Conservation (phyloP, 37 sponge, comb jelly and placozoan genomes). For the Haliclona indistincta region DNA sequence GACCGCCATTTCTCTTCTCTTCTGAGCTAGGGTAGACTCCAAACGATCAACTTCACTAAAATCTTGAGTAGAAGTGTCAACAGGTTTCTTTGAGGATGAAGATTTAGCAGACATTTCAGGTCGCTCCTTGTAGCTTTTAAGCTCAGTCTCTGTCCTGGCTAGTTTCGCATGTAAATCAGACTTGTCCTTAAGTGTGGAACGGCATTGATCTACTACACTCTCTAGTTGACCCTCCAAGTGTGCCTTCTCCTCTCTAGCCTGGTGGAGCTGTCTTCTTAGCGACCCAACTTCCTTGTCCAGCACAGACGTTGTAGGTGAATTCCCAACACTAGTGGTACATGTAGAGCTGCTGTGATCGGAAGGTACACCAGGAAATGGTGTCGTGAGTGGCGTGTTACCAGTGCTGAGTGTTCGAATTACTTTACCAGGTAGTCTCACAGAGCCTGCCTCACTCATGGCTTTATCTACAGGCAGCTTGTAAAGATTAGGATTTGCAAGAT, state of each 20-base stretch:
- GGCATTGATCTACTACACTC: slow-evolving; percentile 49
- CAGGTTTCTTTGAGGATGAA: too few species aligned
- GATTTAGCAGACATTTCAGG: too few species aligned
- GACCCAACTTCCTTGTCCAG: neutral
- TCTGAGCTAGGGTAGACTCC: slow-evolving; percentile 14
- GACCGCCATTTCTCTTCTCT: slow-evolving; percentile 7
- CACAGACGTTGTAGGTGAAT: neutral
- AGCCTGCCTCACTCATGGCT: too few species aligned
- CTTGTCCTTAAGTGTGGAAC: slow-evolving; percentile 36
- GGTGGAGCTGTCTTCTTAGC: slow-evolving; percentile 20
- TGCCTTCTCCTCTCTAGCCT: slow-evolving; percentile 31
- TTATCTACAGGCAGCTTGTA: too few species aligned
- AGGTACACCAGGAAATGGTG: neutral
- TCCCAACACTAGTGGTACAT: neutral
- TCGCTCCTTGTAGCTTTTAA: too few species aligned
- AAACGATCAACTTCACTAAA: too few species aligned
- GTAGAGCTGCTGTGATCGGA: neutral
- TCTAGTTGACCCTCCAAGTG: slow-evolving; percentile 67
- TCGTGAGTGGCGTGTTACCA: too few species aligned
- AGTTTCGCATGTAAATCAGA: slow-evolving; percentile 47
- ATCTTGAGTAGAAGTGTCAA: too few species aligned
- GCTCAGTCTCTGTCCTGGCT: slow-evolving; percentile 38
- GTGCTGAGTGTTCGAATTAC: too few species aligned
- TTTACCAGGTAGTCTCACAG: too few species aligned
- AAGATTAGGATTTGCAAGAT: too few species aligned